phyloP scores from a whole-genome alignment of 2,113 vertebrate genomes.

The Steatornis caripensis region DNA sequence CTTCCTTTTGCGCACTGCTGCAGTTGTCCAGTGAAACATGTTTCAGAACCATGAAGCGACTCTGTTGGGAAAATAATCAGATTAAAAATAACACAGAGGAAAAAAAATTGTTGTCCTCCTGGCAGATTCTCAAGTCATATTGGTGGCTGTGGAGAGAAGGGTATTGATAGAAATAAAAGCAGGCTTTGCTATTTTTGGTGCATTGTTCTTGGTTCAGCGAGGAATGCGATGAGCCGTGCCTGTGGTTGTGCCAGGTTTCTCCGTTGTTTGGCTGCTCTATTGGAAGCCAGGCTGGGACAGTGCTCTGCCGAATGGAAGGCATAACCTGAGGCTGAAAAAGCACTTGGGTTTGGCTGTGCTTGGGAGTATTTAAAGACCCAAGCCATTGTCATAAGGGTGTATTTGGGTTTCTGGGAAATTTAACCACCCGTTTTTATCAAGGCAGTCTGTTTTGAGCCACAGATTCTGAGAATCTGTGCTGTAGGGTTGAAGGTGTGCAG shows the following conservation, averaged over 20 bases:
- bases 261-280: neutral
- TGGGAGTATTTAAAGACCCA: neutral
- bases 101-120: neutral
- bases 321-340: neutral
- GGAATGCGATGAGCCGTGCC: neutral
- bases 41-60: neutral
- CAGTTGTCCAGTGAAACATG: neutral
- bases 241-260: neutral
- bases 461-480: slow-evolving; percentile 15
- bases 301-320: neutral
- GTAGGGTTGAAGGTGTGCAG: slow-evolving; percentile 47
- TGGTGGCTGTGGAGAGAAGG: neutral
- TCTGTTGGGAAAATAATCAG: neutral
- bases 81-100: neutral
- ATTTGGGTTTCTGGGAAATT: slow-evolving; percentile 22
- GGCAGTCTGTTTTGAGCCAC: neutral
- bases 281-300: neutral
- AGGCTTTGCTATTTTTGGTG: neutral
- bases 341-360: neutral
- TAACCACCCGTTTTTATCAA: neutral
- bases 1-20: neutral
- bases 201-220: neutral
- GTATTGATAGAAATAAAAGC: neutral
- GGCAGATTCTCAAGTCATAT: neutral
- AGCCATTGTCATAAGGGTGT: neutral